Conservation (phyloP, 2,888 invertebrate species). For the Nasonia oneida region DNA sequence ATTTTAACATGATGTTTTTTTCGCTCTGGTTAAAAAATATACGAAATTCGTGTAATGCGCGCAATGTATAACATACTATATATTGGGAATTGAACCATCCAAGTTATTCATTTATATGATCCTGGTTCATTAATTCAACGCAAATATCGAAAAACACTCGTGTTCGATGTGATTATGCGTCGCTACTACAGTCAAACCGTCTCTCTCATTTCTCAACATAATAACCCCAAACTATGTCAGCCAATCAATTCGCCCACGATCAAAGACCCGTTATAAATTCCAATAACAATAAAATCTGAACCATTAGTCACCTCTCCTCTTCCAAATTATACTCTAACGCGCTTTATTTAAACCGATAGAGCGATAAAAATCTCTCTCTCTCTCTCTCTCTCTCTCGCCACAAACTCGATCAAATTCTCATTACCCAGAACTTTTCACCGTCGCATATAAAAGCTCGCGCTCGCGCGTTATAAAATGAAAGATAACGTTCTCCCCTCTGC, state of each 20-base stretch:
- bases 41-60: too few relatives aligned
- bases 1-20: too few relatives aligned
- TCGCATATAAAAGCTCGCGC: neutral
- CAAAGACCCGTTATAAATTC: neutral
- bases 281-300: neutral
- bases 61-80: too few relatives aligned
- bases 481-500: neutral
- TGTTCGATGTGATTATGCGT: too few relatives aligned
- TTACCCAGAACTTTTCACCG: constrained; percentile 1
- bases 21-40: too few relatives aligned
- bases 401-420: constrained; percentile 1
- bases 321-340: neutral
- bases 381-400: neutral
- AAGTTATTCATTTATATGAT: too few relatives aligned
- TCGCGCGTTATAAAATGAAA: constrained; percentile 7
- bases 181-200: too few relatives aligned
- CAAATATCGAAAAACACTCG: too few relatives aligned
- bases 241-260: neutral
- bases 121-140: too few relatives aligned
- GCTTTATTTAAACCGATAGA: constrained; percentile 1
- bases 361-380: constrained; percentile 3
- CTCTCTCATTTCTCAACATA: too few relatives aligned
- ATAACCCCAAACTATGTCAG: too few relatives aligned
- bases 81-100: too few relatives aligned
- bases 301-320: neutral